phyloP scores from a whole-genome alignment of 2,113 vertebrate species.

The Suricata suricatta region DNA sequence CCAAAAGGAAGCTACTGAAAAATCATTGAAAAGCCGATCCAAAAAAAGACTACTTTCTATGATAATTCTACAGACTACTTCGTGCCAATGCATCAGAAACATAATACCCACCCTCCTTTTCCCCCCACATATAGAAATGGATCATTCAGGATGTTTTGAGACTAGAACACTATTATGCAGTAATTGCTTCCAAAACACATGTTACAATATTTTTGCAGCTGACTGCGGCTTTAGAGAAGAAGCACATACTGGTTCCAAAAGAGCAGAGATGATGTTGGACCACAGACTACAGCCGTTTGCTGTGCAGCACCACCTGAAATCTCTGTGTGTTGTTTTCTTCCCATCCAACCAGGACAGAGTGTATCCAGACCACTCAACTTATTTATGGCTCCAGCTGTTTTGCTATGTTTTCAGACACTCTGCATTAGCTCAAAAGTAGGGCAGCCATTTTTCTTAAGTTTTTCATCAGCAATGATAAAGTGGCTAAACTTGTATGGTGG shows the following conservation, averaged over 20 bases:
- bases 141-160: conserved; percentile 41
- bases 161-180: conserved; percentile 35
- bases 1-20: conserved; percentile 31
- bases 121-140: neutral
- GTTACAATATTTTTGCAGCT: conserved; percentile 65
- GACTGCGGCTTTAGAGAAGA: conserved; percentile 58
- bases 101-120: neutral
- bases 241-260: conserved; percentile 42
- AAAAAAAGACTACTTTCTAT: neutral
- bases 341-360: conserved; percentile 25
- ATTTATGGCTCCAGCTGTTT: conserved; percentile 51
- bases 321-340: conserved; percentile 41
- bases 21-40: conserved; percentile 1
- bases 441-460: neutral
- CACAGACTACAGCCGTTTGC: conserved; percentile 50
- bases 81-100: neutral
- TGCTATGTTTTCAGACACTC: neutral
- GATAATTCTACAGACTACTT: conserved; percentile 17
- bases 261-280: conserved; percentile 19
- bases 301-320: conserved; percentile 44
- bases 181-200: conserved; percentile 65
- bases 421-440: neutral
- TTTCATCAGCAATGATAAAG: neutral
- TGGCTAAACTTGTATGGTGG: neutral
- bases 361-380: neutral